These are phyloP conservation scores for Dicrostonyx torquatus DNA, from an alignment of 2,797 vertebrate genomes.

Conservation along the genomic window DNA sequence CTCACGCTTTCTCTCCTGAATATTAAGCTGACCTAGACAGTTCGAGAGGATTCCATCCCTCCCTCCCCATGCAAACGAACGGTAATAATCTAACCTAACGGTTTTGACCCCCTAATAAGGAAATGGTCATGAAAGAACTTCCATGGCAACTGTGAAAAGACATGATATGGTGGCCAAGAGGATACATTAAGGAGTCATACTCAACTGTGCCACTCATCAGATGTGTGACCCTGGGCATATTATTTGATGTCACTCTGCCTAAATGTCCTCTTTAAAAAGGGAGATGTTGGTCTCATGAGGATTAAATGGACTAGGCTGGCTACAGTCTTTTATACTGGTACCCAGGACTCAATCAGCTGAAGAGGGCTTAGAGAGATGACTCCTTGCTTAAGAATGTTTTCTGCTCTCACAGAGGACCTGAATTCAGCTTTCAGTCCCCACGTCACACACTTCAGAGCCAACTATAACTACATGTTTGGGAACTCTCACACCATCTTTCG, in stretches of 20 bases:
- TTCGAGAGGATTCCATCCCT: background rate
- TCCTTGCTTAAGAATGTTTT: background rate
- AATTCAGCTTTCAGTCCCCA: too few species aligned
- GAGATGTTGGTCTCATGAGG: background rate
- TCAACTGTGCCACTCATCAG: background rate
- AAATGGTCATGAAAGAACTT: background rate
- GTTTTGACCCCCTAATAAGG: background rate
- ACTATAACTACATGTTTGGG: background rate
- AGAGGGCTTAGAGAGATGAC: background rate
- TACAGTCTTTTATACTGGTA: background rate
- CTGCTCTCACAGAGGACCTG: background rate
- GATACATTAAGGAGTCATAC: background rate
- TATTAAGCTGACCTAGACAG: background rate
- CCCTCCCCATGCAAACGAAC: background rate
- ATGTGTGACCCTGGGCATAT: background rate
- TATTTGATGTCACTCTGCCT: background rate
- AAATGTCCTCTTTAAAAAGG: background rate
- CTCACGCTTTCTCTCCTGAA: background rate
- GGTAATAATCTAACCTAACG: background rate
- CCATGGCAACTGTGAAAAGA: background rate
- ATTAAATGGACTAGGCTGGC: background rate
- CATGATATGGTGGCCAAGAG: background rate
- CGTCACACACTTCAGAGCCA: background rate
- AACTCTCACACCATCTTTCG: background rate
- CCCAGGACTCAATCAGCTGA: background rate